Conservation (phyloP, 2,113 vertebrate species). For the Tetraodon nigroviridis region DNA sequence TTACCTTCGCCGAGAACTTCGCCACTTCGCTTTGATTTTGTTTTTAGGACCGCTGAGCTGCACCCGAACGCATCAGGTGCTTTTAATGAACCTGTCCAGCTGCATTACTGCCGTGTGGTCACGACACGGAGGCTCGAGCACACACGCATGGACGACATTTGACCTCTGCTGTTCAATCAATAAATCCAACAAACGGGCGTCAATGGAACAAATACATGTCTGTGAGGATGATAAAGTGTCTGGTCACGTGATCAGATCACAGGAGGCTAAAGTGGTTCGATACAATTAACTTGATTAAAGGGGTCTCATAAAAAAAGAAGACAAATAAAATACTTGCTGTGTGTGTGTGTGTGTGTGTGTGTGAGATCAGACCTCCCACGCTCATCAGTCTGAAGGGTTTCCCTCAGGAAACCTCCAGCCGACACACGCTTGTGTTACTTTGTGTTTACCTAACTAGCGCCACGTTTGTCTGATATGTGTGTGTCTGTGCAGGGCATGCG, state of each 20-base stretch:
- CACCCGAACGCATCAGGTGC: too few species aligned
- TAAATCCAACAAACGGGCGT: neutral
- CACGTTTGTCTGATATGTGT: neutral
- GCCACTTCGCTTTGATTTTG: too few species aligned
- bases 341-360: neutral
- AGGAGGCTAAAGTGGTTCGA: neutral
- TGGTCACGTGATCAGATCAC: neutral
- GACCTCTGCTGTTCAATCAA: conserved; percentile 6
- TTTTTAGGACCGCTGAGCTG: too few species aligned
- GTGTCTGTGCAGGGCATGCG: conserved; percentile 80
- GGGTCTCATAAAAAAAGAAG: neutral
- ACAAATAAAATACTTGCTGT: conserved; percentile 6
- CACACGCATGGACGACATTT: conserved; percentile 1
- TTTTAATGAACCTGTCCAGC: too few species aligned
- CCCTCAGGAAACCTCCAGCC: conserved; percentile 38
- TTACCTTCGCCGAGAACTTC: too few species aligned
- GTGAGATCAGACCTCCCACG: conserved; percentile 48
- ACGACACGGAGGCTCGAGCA: neutral
- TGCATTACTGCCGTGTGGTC: too few species aligned
- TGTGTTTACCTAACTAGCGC: conserved; percentile 24
- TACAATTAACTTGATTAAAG: neutral
- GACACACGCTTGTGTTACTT: conserved; percentile 11
- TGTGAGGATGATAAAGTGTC: neutral
- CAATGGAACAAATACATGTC: neutral
- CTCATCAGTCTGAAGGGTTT: conserved; percentile 32